These are phyloP conservation scores for Chelon auratus DNA, from an alignment of 2,797 vertebrate species.

Conservation along the genomic window DNA sequence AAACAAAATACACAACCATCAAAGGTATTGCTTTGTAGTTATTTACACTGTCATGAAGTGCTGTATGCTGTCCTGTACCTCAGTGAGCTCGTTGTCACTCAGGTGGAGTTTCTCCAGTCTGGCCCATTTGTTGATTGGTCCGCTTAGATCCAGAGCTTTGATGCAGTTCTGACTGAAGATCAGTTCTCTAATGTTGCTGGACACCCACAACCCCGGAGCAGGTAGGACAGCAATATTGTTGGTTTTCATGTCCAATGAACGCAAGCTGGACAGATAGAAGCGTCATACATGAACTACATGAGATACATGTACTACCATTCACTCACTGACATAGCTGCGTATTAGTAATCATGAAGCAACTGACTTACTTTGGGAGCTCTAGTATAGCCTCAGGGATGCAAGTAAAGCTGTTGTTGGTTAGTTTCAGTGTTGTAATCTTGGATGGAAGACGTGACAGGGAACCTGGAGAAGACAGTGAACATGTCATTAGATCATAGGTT, in stretches of 20 bases:
- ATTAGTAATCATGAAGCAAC: neutral
- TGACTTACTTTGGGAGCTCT: conserved; percentile 90
- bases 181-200: conserved; percentile 91
- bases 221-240: conserved; percentile 89
- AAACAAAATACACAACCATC: neutral
- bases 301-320: neutral
- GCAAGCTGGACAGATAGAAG: conserved; percentile 82
- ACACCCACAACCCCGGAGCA: conserved; percentile 88
- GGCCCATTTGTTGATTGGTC: conserved; percentile 88
- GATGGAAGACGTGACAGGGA: conserved; percentile 84
- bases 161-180: conserved; percentile 94
- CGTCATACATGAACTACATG: neutral
- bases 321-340: neutral
- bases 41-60: neutral
- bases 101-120: conserved; percentile 94
- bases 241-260: conserved; percentile 91
- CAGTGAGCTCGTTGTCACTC: conserved; percentile 90
- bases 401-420: conserved; percentile 90
- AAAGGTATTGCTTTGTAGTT: neutral
- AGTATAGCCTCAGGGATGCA: conserved; percentile 87
- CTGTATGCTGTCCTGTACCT: conserved; percentile 81
- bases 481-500: no score
- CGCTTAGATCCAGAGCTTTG: conserved; percentile 87
- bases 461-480: conserved; percentile 77
- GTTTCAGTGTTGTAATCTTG: conserved; percentile 90